phyloP scores from a whole-genome alignment of 1,140 invertebrate genomes.

The Druon quercuslanigerum region DNA sequence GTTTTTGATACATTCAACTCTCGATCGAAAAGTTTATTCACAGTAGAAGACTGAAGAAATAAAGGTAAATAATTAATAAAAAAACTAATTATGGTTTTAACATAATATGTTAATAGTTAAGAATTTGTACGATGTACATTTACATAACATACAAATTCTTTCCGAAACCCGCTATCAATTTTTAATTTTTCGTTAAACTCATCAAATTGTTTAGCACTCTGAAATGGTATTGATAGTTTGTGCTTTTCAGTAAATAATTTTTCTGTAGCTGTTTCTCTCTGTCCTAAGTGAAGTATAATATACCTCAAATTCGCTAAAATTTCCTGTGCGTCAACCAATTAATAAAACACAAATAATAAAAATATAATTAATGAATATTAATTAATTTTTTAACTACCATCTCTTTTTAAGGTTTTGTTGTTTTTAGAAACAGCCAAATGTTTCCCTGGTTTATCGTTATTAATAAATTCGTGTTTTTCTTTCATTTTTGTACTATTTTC shows the following conservation, averaged over 20 bases:
- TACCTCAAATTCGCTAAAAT: not conserved
- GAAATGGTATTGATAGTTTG: not conserved
- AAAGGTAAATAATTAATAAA: not conserved
- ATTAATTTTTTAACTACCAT: too few relatives aligned
- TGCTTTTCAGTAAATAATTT: not conserved
- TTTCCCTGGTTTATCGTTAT: too few relatives aligned
- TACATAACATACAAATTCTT: not conserved
- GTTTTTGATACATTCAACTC: too few relatives aligned
- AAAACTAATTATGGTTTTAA: not conserved
- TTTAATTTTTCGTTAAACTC: not conserved
- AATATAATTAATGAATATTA: too few relatives aligned
- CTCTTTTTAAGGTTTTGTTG: too few relatives aligned
- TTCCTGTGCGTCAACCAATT: not conserved
- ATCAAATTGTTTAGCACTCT: not conserved
- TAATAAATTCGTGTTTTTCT: too few relatives aligned
- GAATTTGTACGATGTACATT: not conserved
- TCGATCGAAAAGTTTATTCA: too few relatives aligned
- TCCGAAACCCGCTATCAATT: not conserved
- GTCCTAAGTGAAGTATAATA: not conserved
- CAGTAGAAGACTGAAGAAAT: not conserved
- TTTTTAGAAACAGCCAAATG: too few relatives aligned
- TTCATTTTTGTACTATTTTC: too few relatives aligned
- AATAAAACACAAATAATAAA: too few relatives aligned
- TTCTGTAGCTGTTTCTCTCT: not conserved
- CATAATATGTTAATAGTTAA: too few relatives aligned